Base-by-base conservation (phyloP, 1,140 invertebrate genomes). In the Temnothorax longispinosus region DNA sequence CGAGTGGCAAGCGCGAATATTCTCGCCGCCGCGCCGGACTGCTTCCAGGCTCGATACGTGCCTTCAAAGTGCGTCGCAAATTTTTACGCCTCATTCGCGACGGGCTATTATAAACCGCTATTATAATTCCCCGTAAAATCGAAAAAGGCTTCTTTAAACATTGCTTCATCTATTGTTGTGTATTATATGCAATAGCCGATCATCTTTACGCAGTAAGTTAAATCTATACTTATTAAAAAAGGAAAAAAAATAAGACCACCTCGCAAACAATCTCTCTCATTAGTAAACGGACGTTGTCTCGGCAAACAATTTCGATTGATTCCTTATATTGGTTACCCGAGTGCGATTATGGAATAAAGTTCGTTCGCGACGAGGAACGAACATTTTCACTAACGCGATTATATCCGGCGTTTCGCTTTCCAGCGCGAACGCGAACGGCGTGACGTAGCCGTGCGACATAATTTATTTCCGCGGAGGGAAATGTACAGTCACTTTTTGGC, bases 331-430 rank as follows among this genome's bases (percentile, higher is more conserved):
- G 52, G 2, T 32, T 21, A 54, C 71, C 6, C 27, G 21, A 15
- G 35, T 13, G 47, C 18, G 47, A 69, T 80, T 74, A 58, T n/a
- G n/a, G 11, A 47, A 21, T 47, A 62, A 84, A 84, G 67, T 62
- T 75, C 27, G 52, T 65, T 69, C 65, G 78, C 76, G 50, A n/a
- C 18, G n/a, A n/a, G 8, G 50, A 78, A 13, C 27, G 47, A 58
- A 27, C 75, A 58, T 90, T 88, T 80, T 65, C 78, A 54, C 58
- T 85, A 90, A 90, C 64, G 56, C 80, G 62, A 90, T 90, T 90
- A 86, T 47, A 87, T 87, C 60, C 76, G 58, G 38, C 78, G 44
- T 38, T 85, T 85, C 85, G 89, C 60, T 67, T 80, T 56, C 47
- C 60, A 80, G 41, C 54, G 69, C 44, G 41, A 54, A 52, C 67